Evolutionary conservation across 2,797 vertebrate species (phyloP), one percentile per base, ranked within the genome.

Genomic region (Apogon talboti): DNA sequence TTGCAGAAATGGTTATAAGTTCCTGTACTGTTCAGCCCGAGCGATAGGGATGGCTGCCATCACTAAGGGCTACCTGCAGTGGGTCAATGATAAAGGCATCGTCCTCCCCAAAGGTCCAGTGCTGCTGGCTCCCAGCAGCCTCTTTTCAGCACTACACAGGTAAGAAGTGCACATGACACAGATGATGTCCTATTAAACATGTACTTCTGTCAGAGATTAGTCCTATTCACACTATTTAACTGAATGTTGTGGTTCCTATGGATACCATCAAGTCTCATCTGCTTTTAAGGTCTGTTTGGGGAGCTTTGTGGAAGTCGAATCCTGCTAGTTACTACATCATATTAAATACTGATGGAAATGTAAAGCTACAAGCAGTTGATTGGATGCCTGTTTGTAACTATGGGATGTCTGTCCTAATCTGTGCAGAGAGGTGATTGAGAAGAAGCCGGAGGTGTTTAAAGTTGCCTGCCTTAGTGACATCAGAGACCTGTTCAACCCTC

Each of bases 71-170:
- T 98, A 98, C 87, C 91, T 99, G 48, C 92, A 92, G 71, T 96
- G 97, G 94, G 96, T 98, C 71, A 97, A 93, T 5, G 96, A 98
- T 44, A 84, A 89, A 57, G 96, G 96, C 74, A 96, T 86, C 0
- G 92, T 92, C 42, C 95, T 99, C n/a, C 98, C 97, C 15, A 94
- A 91, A 84, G 97, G 97, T 21, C 98, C 96, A 0, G 95, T 98
- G 2, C 92, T 99, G 45, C 90, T 99, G 7, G 95, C 98, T 51
- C 98, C 98, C 30, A 99, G 96, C 87, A 99, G 97, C 88, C 94
- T 99, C 66, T 96, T 98, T 60, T 97, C 97, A 18, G 97, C 98
- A 0, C 89, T 99, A 10, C 98, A 98, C 92, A 96, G 97, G 98
- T 99, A 82, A 53, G 7, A 19, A n/a, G 49, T 4, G 15, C 33